Percentiles rank a stretch among this genome's conserved stretches.
Conservation (phyloP, 1,140 invertebrate genomes). For the Drosophila serrata region DNA sequence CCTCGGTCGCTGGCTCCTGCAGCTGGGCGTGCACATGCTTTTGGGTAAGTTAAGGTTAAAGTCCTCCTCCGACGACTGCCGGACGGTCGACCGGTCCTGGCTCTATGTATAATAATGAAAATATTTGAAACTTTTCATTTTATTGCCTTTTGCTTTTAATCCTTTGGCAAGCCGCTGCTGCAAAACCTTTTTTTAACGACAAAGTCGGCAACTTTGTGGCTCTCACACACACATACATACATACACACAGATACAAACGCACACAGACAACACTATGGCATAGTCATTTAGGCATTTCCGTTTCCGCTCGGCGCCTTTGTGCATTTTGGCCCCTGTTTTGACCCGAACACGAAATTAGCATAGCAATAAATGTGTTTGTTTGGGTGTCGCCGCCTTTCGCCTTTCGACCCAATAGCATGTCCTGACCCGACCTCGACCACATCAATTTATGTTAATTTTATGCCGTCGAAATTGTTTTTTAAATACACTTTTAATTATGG, state of each 20-base stretch:
- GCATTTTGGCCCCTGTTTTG: conserved; percentile 64
- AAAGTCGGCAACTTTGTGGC: conserved; percentile 78
- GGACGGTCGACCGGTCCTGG: conserved; percentile 4
- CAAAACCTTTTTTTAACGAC: conserved; percentile 73
- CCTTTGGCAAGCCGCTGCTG: conserved; percentile 62
- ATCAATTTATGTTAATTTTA: conserved; percentile 78
- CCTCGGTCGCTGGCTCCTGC: conserved; percentile 66
- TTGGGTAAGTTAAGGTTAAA: conserved; percentile 70
- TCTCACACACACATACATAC: conserved; percentile 18
- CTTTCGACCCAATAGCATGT: conserved; percentile 15
- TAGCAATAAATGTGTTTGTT: conserved; percentile 74
- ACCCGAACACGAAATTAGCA: conserved; percentile 73
- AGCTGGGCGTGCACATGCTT: conserved; percentile 69
- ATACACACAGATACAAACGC: conserved; percentile 8
- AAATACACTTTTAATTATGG: conserved; percentile 81
- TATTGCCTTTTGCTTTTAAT: conserved; percentile 84
- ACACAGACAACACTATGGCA: conserved; percentile 57
- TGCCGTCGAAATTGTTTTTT: conserved; percentile 77
- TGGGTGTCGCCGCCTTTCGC: conserved; percentile 54
- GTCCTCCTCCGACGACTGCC: not conserved
- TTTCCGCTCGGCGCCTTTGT: conserved; percentile 76
- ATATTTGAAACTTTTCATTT: conserved; percentile 82
- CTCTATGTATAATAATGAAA: conserved; percentile 72
- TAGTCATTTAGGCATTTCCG: conserved; percentile 83
- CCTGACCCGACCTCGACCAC: conserved; percentile 55